Percentiles rank a stretch among this genome's conserved stretches.
Conservation (phyloP, 2,888 invertebrate species). For the Thecocarcelia acutangulata region DNA sequence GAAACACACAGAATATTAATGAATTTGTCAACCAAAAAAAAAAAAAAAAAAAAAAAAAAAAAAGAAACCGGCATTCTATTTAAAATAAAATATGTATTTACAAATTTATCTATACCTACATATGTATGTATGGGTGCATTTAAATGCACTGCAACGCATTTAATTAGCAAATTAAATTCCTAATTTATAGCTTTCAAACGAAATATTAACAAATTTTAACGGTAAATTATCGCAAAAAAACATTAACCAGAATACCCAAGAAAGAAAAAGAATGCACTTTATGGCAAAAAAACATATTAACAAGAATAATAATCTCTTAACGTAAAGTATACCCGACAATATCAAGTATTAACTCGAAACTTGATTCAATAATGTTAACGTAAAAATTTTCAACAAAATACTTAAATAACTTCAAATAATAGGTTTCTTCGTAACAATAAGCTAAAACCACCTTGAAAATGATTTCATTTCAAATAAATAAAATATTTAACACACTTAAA, state of each 20-base stretch:
- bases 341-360: background rate
- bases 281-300: background rate
- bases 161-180: constrained; percentile 8
- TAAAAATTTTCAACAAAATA: too few species aligned
- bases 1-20: background rate
- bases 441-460: too few species aligned
- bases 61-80: constrained; percentile 18
- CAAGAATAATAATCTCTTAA: background rate
- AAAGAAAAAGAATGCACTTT: background rate
- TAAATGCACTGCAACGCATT: constrained; percentile 12
- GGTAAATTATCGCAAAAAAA: constrained; percentile 5
- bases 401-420: too few species aligned
- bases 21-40: constrained; percentile 1
- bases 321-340: background rate
- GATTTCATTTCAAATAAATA: too few species aligned
- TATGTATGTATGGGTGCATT: too few species aligned
- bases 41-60: constrained; percentile 8
- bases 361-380: background rate
- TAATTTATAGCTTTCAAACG: constrained; percentile 5
- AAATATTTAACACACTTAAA: too few species aligned
- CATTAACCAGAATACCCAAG: background rate
- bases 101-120: background rate
- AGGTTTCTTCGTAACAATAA: background rate
- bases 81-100: too few species aligned
- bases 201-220: background rate